Evolutionary conservation across 2,888 invertebrate genomes (phyloP).

Genomic region (Loripinus fragilis): DNA sequence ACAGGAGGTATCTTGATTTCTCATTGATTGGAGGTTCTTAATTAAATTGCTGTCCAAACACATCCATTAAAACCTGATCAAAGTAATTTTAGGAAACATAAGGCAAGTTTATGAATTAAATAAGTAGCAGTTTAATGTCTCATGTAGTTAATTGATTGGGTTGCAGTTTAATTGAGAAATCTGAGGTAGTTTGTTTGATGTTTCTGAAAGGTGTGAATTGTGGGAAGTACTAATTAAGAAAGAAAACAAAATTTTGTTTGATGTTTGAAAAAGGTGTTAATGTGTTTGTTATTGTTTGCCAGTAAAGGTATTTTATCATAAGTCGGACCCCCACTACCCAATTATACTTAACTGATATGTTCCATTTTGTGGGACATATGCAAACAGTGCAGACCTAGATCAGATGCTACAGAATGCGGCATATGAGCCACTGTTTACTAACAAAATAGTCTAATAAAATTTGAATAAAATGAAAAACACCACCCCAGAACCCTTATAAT

Average conservation of each 20-base stretch:
- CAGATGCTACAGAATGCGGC: too few species aligned
- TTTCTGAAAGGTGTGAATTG: slow-evolving; percentile 2
- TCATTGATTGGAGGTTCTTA: background rate
- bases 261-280: background rate
- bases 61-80: background rate
- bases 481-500: too few species aligned
- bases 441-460: too few species aligned
- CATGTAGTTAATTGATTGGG: too few species aligned
- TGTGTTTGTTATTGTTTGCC: slow-evolving; percentile 6
- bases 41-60: slow-evolving; percentile 9
- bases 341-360: too few species aligned
- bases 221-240: background rate
- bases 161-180: too few species aligned
- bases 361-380: too few species aligned
- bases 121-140: background rate
- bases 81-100: background rate
- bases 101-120: background rate
- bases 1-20: slow-evolving; percentile 1
- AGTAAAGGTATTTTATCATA: too few species aligned
- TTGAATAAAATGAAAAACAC: too few species aligned
- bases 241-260: background rate
- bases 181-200: background rate
- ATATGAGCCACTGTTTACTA: too few species aligned
- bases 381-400: too few species aligned
- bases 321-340: too few species aligned